Conservation (phyloP, 2,888 invertebrate species). For the Helleia helle region DNA sequence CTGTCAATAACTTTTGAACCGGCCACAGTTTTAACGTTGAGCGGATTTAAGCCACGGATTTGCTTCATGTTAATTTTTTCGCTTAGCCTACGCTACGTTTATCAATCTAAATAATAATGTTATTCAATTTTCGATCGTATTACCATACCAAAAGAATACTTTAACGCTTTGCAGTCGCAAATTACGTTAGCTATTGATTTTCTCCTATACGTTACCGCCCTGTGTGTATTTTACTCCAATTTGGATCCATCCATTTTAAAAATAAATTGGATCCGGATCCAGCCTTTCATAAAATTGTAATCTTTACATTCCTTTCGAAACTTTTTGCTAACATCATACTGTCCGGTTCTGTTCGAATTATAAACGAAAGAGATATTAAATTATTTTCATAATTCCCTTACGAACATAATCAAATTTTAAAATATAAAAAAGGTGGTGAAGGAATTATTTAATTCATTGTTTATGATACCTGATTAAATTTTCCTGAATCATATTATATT, state of each 20-base stretch:
- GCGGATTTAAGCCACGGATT: conserved; percentile 24
- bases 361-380: not conserved
- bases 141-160: conserved; percentile 12
- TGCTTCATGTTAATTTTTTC: conserved; percentile 25
- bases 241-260: conserved; percentile 25
- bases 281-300: conserved; percentile 23
- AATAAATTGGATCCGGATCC: conserved; percentile 26
- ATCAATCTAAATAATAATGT: conserved; percentile 12
- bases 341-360: not conserved
- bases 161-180: conserved; percentile 11
- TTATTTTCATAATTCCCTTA: not conserved
- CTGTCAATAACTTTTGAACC: conserved; percentile 21
- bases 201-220: conserved; percentile 16
- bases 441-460: no score
- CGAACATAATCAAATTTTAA: no score
- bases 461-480: no score
- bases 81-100: conserved; percentile 10
- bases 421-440: no score
- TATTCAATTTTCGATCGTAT: conserved; percentile 18
- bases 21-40: conserved; percentile 21
- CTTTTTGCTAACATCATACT: conserved; percentile 13
- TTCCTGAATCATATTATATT: no score
- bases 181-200: conserved; percentile 16
- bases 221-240: conserved; percentile 24
- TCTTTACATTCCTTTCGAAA: conserved; percentile 19